Evolutionary conservation across 1,140 invertebrate species (phyloP).

Genomic region (Aleiodes sp.): DNA sequence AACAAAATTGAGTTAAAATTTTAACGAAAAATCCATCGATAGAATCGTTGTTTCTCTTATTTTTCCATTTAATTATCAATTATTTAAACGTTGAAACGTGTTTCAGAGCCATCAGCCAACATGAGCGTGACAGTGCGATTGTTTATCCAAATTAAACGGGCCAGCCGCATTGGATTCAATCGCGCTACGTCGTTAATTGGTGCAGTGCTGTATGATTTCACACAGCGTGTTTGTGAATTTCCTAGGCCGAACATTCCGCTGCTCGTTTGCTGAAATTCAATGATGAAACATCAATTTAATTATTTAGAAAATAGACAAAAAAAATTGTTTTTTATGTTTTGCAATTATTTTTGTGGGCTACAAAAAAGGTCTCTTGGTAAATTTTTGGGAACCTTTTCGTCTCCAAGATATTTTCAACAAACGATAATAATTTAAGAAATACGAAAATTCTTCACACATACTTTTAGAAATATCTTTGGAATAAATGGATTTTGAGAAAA

Average conservation of each 20-base stretch:
- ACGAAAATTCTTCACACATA: too few relatives aligned
- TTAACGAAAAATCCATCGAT: background rate
- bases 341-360: too few relatives aligned
- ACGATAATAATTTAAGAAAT: too few relatives aligned
- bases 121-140: constrained; percentile 91
- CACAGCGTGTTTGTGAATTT: constrained; percentile 89
- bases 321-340: constrained; percentile 21
- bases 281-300: constrained; percentile 46
- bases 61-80: background rate
- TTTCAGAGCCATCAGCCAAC: constrained; percentile 91
- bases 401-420: too few relatives aligned
- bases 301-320: constrained; percentile 31
- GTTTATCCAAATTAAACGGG: constrained; percentile 91
- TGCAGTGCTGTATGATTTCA: constrained; percentile 92
- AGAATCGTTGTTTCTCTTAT: background rate
- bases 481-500: too few relatives aligned
- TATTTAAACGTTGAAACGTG: constrained; percentile 85
- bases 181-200: constrained; percentile 89
- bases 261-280: constrained; percentile 71
- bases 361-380: too few relatives aligned
- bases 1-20: background rate
- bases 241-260: constrained; percentile 91
- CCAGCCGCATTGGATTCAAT: constrained; percentile 86
- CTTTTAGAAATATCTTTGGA: background rate
- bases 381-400: too few relatives aligned